Percentiles rank a stretch among this genome's conserved stretches.
phyloP scores from a whole-genome alignment of 2,888 invertebrate species.

The Rhamnusium bicolor region DNA sequence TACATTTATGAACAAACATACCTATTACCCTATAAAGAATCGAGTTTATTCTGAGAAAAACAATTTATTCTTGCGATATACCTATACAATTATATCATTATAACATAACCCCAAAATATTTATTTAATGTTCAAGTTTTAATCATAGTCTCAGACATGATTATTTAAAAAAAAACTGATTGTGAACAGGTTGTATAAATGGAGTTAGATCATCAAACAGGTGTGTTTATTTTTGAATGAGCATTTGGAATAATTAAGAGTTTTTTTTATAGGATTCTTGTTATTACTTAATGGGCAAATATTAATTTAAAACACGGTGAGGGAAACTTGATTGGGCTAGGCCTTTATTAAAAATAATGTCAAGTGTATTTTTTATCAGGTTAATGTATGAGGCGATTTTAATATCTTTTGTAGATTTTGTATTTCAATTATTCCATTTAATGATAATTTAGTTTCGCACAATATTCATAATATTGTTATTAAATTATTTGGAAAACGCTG shows the following conservation, averaged over 20 bases:
- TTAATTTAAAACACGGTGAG: background rate
- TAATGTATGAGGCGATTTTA: background rate
- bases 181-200: background rate
- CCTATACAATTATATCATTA: background rate
- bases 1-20: background rate
- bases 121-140: background rate
- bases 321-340: background rate
- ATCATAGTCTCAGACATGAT: background rate
- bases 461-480: no score
- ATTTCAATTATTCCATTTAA: no score
- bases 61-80: background rate
- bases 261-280: background rate
- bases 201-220: background rate
- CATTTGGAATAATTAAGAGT: background rate
- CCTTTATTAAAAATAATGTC: background rate
- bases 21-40: background rate
- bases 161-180: background rate
- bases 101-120: no score
- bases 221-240: background rate
- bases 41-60: background rate
- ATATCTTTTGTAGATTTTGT: no score
- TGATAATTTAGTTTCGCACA: no score
- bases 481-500: no score
- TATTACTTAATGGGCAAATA: background rate
- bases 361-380: background rate